Conservation (phyloP, 2,888 invertebrate genomes). For the Rhagophthalmus giganteus region DNA sequence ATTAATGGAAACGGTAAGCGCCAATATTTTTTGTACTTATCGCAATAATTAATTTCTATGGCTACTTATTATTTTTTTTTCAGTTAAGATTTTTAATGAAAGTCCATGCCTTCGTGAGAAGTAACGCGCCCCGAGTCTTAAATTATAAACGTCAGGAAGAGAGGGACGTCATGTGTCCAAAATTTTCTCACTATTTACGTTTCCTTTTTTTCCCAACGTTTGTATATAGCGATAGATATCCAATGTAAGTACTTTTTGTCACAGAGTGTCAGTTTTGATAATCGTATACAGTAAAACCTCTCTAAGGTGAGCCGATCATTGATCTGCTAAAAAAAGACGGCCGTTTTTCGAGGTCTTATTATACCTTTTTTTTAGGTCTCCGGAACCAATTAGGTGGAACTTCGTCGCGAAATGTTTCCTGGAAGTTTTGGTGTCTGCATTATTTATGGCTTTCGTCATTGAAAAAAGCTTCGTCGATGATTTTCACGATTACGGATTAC, state of each 20-base stretch:
- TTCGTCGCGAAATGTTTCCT: constrained; percentile 69
- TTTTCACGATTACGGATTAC: constrained; percentile 61
- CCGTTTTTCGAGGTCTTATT: not conserved
- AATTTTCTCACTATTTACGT: constrained; percentile 76
- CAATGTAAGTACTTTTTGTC: constrained; percentile 64
- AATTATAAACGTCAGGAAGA: constrained; percentile 55
- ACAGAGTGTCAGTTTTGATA: no score
- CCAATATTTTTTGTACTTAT: no score
- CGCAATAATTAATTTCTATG: no score
- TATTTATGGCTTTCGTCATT: constrained; percentile 79
- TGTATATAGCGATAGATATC: constrained; percentile 83
- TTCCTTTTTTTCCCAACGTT: constrained; percentile 88
- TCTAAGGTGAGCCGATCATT: no score
- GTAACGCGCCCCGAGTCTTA: constrained; percentile 36
- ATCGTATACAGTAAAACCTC: no score
- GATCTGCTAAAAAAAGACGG: no score
- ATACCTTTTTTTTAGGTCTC: constrained; percentile 60
- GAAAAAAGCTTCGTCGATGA: constrained; percentile 67
- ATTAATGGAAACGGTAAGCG: no score
- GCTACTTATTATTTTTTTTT: no score
- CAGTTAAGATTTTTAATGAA: not conserved
- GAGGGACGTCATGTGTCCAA: constrained; percentile 35
- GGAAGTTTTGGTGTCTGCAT: constrained; percentile 77
- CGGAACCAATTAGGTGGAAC: constrained; percentile 70
- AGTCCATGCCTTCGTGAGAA: not conserved